Percentiles rank a stretch among this genome's conserved stretches.
Evolutionary conservation across 2,797 vertebrate genomes (phyloP).

Genomic region (Melanogrammus aeglefinus): DNA sequence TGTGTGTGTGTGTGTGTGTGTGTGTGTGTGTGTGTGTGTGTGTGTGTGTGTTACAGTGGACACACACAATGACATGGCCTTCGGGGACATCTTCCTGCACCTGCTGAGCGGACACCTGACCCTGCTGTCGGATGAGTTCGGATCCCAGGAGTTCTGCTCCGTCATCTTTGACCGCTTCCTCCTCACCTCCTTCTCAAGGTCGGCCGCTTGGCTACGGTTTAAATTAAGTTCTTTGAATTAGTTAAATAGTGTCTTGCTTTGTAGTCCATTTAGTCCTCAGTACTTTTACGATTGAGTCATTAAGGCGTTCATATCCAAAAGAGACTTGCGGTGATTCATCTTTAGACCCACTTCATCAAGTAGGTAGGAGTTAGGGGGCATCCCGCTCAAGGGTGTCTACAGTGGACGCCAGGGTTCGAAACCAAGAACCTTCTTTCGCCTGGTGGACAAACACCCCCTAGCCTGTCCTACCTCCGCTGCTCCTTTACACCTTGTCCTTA

Average conservation of each 20-base stretch:
- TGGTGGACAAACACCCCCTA: too few species aligned
- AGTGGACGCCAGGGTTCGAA: too few species aligned
- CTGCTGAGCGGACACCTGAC: conserved; percentile 90
- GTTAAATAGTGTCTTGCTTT: not conserved
- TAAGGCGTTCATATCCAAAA: not conserved
- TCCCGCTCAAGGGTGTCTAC: too few species aligned
- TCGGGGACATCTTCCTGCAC: conserved; percentile 94
- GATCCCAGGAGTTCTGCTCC: conserved; percentile 88
- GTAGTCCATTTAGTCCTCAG: not conserved
- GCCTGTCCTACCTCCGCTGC: too few species aligned
- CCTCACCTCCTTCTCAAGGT: conserved; percentile 89
- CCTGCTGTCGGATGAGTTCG: conserved; percentile 89
- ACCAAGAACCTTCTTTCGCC: too few species aligned
- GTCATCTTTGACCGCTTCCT: conserved; percentile 92
- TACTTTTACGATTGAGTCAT: not conserved
- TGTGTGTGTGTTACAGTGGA: conserved; percentile 74
- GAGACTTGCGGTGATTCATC: not conserved
- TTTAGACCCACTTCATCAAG: not conserved
- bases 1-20: not conserved
- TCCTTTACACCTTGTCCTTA: too few species aligned
- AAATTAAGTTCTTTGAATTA: not conserved
- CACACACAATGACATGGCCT: conserved; percentile 90
- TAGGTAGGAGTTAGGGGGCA: too few species aligned
- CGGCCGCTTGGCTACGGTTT: conserved; percentile 13
- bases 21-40: not conserved